Base-by-base conservation (phyloP, 2,888 invertebrate genomes). In the Drosophila niveifrons region DNA sequence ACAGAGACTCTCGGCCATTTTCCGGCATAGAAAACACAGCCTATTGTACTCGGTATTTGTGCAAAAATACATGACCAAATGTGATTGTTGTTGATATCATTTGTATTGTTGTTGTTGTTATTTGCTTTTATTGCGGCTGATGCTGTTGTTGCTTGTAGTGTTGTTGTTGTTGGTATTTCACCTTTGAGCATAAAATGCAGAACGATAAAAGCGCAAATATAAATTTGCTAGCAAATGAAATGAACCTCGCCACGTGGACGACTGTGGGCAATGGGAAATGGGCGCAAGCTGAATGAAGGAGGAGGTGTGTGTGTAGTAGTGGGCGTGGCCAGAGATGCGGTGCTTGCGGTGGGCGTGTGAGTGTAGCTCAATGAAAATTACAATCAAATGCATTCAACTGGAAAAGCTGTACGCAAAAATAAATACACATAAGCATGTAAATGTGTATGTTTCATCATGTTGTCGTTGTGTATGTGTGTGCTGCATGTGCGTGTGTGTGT, bases 331-430 rank as follows among this genome's bases (percentile, higher is more conserved):
- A 62, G 13, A 50, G 56, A 39, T 43, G 74, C 44, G 52, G 50
- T 36, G 57, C 51, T 61, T 76, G 73, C 57, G 69, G 64, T 62
- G 66, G 76, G 72, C 70, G 73, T 63, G 56, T 23, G 23, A n/a
- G n/a, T 63, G 56, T 63, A 66, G 72, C 59, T 66, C 80, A 72
- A 72, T 73, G 80, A 76, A 88, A 85, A 88, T 81, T 76, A 88
- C 84, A 88, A 88, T 87, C 89, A 87, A 87, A 87, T 88, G 89
- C 85, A 88, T 89, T 89, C 78, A 75, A 44, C 74, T 75, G 85
- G 87, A 87, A 87, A 87, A 87, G 85, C 89, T 85, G 79, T 83
- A 82, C 72, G 81, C 77, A 82, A 82, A 82, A 85, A 88, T 82
- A 85, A 80, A 82, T 83, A 86, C 84, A 88, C 75, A 85, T 71